Evolutionary conservation across 2,113 vertebrate genomes (phyloP).

Genomic region (Chamaea fasciata): DNA sequence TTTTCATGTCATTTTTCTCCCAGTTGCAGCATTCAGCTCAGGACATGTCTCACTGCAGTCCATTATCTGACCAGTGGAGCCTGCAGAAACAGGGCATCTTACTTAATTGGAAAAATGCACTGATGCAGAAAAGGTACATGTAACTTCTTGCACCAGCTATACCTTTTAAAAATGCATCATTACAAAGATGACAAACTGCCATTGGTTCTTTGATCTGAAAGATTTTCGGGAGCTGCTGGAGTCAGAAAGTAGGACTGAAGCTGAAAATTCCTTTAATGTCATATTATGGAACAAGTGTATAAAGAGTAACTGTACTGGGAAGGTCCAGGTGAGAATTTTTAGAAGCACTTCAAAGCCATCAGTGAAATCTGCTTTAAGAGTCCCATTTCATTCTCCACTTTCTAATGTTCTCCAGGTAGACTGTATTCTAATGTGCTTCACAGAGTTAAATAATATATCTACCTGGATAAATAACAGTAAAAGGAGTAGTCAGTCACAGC

Average conservation of each 20-base stretch:
- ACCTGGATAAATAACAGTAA: slow-evolving; percentile 17
- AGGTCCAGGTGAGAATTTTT: background rate
- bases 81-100: background rate
- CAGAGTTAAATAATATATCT: slow-evolving; percentile 11
- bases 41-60: background rate
- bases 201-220: background rate
- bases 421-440: background rate
- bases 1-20: background rate
- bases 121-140: background rate
- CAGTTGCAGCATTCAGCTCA: background rate
- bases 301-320: background rate
- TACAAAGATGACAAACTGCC: background rate
- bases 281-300: background rate
- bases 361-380: slow-evolving; percentile 33
- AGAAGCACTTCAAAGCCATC: slow-evolving; percentile 28
- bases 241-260: background rate
- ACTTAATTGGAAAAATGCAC: slow-evolving; percentile 52
- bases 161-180: background rate
- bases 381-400: background rate
- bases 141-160: background rate
- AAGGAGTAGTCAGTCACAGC: background rate
- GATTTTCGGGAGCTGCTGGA: background rate
- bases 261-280: background rate
- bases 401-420: background rate
- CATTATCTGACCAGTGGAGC: slow-evolving; percentile 9